Base-by-base conservation (phyloP, 2,888 invertebrate genomes). In the Apotomis turbidana region DNA sequence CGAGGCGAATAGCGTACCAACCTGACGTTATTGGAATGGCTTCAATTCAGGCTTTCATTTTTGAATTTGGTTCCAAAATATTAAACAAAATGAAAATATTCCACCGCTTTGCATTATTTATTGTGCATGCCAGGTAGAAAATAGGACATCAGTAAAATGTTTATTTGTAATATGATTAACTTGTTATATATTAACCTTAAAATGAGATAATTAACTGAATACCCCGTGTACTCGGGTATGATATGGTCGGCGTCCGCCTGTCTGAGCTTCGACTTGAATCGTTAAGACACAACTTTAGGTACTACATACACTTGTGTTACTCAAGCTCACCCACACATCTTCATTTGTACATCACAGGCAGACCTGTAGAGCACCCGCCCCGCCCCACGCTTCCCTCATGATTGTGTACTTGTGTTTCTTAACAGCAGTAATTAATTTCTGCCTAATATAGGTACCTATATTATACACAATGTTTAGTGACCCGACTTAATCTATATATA, bases 31-130 rank as follows among this genome's bases (percentile, higher is more conserved):
- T 81, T 90, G 93, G 93, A 93, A 93, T 93, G 93, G 93, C 93
- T 93, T 93, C 78, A 81, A 88, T 87, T 84, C 86, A 85, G 87
- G 93, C 93, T 93, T 92, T 82, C 85, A 84, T 88, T 87, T 76
- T 90, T 90, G 78, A 90, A 84, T 90, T 92, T 85, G 82, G 82
- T 87, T 86, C 83, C 73, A 77, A 78, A 81, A 77, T 83, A 75
- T 79, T 78, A 86, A 84, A 77, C 78, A 82, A 86, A 84, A 85
- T 79, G 85, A 83, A 86, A 71, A 72, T 84, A 84, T 86, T 80
- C 88, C 91, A 93, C 91, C 85, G 93, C 93, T 93, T 93, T 90
- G 93, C 93, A 91, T 91, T 91, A 77, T 88, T 92, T 88, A 89
- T 87, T 90, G 87, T 93, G 93, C 93, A 93, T 93, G 93, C 88